These are phyloP conservation scores for Neolamprologus ventralis DNA, from an alignment of 2,113 vertebrate species.

Conservation along the genomic window DNA sequence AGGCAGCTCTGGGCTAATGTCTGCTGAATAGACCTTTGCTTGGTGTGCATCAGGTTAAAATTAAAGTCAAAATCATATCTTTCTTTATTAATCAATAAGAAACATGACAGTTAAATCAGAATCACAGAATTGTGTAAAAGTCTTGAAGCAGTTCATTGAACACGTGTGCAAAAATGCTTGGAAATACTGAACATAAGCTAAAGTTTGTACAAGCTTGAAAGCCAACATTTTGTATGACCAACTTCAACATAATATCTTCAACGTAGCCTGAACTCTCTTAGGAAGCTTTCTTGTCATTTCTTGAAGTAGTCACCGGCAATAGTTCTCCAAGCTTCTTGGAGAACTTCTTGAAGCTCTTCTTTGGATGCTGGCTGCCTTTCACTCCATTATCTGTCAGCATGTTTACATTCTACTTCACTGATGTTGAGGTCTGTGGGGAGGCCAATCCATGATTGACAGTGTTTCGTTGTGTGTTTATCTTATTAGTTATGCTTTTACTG, in stretches of 20 bases:
- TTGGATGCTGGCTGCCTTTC: background rate
- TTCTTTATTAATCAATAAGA: background rate
- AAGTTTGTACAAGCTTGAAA: background rate
- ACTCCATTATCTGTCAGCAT: background rate
- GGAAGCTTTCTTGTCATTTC: background rate
- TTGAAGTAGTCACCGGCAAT: background rate
- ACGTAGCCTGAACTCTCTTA: background rate
- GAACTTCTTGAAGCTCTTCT: background rate
- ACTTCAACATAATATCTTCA: background rate
- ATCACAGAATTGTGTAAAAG: background rate
- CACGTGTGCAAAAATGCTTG: accelerated
- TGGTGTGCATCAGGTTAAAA: background rate
- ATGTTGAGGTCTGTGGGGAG: background rate
- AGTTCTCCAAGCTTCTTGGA: background rate
- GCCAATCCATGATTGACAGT: background rate
- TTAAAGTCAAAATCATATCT: background rate
- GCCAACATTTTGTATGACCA: background rate
- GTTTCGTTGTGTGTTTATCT: background rate
- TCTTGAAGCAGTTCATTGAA: background rate
- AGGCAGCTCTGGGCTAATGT: background rate
- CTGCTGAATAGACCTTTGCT: background rate
- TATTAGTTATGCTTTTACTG: background rate
- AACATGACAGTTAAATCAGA: background rate
- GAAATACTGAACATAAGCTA: accelerated
- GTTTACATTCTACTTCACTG: background rate